Evolutionary conservation across 1,140 invertebrate genomes (phyloP).

Genomic region (Batillaria attramentaria): DNA sequence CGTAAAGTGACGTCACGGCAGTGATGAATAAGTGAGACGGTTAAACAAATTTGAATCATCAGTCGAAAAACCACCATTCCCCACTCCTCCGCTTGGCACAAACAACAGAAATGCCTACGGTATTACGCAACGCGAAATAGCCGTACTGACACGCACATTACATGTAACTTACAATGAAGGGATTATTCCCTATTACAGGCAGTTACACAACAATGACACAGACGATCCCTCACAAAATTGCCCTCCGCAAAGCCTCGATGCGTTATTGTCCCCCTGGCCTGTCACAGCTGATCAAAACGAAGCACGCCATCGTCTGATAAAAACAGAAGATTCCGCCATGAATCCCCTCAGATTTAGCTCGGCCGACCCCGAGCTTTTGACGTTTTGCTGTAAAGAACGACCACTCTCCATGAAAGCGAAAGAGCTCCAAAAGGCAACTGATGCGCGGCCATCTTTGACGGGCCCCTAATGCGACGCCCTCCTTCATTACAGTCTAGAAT

Average conservation of each 20-base stretch:
- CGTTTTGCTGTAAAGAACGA: not conserved
- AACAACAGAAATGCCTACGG: not conserved
- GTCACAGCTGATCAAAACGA: constrained; percentile 17
- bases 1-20: too few species aligned
- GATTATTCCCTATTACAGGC: too few species aligned
- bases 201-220: too few species aligned
- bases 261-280: not conserved
- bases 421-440: not conserved
- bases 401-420: not conserved
- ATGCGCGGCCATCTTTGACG: constrained; percentile 12
- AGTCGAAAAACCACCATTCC: too few species aligned
- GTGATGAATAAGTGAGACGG: too few species aligned
- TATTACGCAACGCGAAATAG: not conserved
- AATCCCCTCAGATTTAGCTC: constrained; percentile 19
- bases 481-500: constrained; percentile 15
- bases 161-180: too few species aligned
- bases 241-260: not conserved
- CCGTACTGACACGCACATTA: not conserved
- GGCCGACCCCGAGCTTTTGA: too few species aligned
- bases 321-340: not conserved
- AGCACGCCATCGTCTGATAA: not conserved
- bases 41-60: too few species aligned
- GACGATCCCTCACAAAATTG: not conserved
- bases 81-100: too few species aligned
- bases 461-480: constrained; percentile 5